Base-by-base conservation (phyloP, 2,113 vertebrate species). In the Cromileptes altivelis region DNA sequence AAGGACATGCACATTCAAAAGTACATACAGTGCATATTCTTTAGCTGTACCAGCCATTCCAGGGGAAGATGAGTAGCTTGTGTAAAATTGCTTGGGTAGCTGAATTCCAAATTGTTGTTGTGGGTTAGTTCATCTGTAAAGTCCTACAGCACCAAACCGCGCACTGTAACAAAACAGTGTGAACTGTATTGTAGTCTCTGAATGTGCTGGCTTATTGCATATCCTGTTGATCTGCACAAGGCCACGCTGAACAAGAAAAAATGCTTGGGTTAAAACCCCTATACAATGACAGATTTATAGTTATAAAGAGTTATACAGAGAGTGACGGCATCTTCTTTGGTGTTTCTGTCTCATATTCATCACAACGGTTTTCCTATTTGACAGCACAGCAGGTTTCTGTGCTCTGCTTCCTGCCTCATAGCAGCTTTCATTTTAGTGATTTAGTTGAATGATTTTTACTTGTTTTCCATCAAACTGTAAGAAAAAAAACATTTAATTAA, bases 1-100 rank as follows among this genome's bases (percentile, higher is more conserved):
- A 76, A 79, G 79, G 62, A 75, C 15, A 47, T 23, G 33, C 64
- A 80, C 75, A 69, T 75, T 80, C 56, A 63, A 53, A 63, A 80
- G 77, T 49, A 69, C 62, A 23, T 69, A 64, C 65, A 25, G 78
- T 53, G 79, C 62, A 83, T 45, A 74, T 80, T 73, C 63, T 75
- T 75, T 78, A 75, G 77, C 70, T 70, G 70, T 56, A 61, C 69
- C 60, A 70, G 18, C 55, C 52, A 57, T 81, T 84, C 19, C 67
- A 30, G 57, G 15, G 40, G 65, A 83, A 81, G 82, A 84, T 78
- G 80, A 78, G 81, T 75, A 33, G 62, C 79, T 50, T 71, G 68
- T 78, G 78, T 67, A 65, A 84, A 89, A 88, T 15, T 67, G 83
- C 87, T 87, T 68, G 45, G 25, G 50, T 81, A 64, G 75, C 88